Evolutionary conservation across 2,888 invertebrate species (phyloP), one percentile per base, ranked within the genome.

Genomic region (Mythimna ferrago): DNA sequence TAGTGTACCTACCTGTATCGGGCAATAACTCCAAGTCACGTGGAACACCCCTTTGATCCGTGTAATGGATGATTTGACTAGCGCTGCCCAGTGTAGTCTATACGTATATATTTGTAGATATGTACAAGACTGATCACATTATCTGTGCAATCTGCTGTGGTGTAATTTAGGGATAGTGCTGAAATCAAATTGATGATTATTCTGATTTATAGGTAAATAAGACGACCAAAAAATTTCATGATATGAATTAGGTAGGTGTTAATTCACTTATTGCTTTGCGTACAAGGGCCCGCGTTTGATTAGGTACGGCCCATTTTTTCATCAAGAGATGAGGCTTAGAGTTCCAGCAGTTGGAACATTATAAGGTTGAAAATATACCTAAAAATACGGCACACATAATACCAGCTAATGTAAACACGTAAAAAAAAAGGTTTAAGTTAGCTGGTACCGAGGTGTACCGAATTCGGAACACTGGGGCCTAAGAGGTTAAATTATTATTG

Each of bases 11-110:
- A 63, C 51, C 58, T 80, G 63, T 57, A 71, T 79, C 38, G 63
- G 63, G 66, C 83, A 83, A 83, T 84, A 84, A 87, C 87, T 87
- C 83, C 86, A 85, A 89, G 87, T 89, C 88, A 87, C 87, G 86
- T 89, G 88, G 86, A 90, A 89, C 78, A 67, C 77, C 88, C 78
- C 91, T 91, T 91, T 91, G 92, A 91, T 90, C 88, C 85, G 78
- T 79, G 78, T 78, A 77, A 84, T 86, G 82, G 85, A 85, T 89
- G 87, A 87, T 89, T 87, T 85, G 86, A 87, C 85, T 88, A 83
- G 68, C 76, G 73, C 62, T 62, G 73, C 16, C 51, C 81, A 61
- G 70, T 66, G 56, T 66, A 61, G 56, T 10, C 11, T 53, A 32
- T 32, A 11, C 62, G 9, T 66, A 35, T n/a, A 10, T 51, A 48